Percentiles rank a stretch among this genome's conserved stretches.
Conservation (phyloP, 2,797 vertebrate species). For the Galaxias olidus region DNA sequence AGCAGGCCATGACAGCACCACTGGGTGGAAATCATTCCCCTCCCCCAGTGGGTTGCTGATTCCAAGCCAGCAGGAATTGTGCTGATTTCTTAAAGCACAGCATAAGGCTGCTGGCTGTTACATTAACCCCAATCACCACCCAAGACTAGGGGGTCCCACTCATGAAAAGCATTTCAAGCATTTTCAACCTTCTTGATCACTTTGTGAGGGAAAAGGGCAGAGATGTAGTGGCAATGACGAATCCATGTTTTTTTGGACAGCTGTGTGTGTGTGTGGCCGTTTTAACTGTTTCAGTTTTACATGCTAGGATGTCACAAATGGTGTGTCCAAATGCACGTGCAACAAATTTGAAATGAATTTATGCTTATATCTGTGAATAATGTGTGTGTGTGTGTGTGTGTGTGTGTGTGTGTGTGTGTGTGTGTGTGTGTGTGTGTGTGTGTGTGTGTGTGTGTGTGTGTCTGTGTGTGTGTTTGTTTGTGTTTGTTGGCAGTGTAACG, state of each 20-base stretch:
- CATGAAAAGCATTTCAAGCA: constrained; percentile 5
- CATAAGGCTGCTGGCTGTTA: constrained; percentile 35
- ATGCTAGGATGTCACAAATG: too few relatives aligned
- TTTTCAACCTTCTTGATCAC: too few relatives aligned
- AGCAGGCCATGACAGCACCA: constrained; percentile 63
- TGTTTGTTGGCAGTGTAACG: neutral
- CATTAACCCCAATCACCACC: constrained; percentile 56
- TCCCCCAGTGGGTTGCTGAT: constrained; percentile 57
- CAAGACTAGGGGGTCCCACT: constrained; percentile 23
- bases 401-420: constrained; percentile 1
- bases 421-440: neutral
- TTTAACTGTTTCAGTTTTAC: too few relatives aligned
- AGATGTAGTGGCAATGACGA: neutral
- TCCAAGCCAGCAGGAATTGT: constrained; percentile 57
- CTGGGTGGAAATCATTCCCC: constrained; percentile 60
- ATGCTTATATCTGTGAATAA: neutral
- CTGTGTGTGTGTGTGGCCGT: neutral
- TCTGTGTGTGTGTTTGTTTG: neutral
- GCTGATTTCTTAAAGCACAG: constrained; percentile 60
- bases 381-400: constrained; percentile 1
- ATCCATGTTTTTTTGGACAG: too few relatives aligned
- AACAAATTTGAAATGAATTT: neutral
- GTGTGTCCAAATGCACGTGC: too few relatives aligned
- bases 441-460: neutral
- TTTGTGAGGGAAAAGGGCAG: constrained; percentile 17